These are phyloP conservation scores for Trisateles emortualis DNA, from an alignment of 2,888 invertebrate genomes.

Conservation along the genomic window DNA sequence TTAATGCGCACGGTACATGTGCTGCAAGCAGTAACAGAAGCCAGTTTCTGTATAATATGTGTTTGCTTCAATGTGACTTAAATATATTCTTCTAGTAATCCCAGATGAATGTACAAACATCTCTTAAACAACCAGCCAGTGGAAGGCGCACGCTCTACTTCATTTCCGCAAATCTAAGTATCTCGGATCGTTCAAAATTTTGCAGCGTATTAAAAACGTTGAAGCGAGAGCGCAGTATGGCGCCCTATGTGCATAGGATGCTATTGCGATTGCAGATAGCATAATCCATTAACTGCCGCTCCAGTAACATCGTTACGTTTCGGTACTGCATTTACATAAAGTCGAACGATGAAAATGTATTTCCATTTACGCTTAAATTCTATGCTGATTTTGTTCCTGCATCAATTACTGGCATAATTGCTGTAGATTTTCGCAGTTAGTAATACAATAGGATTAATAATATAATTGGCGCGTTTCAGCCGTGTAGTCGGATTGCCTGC, in stretches of 20 bases:
- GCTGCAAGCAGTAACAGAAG: no score
- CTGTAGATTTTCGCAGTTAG: slow-evolving; percentile 26
- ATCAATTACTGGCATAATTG: slow-evolving; percentile 37
- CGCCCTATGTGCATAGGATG: slow-evolving; percentile 36
- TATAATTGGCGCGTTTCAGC: slow-evolving; percentile 9
- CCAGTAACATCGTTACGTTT: slow-evolving; percentile 73
- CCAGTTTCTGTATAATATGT: no score
- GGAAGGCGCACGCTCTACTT: slow-evolving; percentile 41
- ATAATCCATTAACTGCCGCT: slow-evolving; percentile 66
- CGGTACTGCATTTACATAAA: slow-evolving; percentile 72
- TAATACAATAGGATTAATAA: slow-evolving; percentile 11
- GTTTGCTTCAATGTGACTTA: neutral
- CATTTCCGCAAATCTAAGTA: slow-evolving; percentile 60
- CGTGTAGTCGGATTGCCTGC: slow-evolving; percentile 5
- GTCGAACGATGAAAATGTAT: slow-evolving; percentile 64
- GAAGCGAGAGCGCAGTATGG: slow-evolving; percentile 34
- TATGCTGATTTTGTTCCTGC: slow-evolving; percentile 58
- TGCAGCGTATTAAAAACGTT: slow-evolving; percentile 54
- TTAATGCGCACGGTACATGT: no score
- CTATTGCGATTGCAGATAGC: slow-evolving; percentile 60
- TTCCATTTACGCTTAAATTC: slow-evolving; percentile 68
- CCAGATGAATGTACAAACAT: slow-evolving; percentile 15
- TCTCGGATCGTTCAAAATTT: slow-evolving; percentile 53
- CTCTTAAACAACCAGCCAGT: slow-evolving; percentile 14
- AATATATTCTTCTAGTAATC: slow-evolving; percentile 34